These are phyloP conservation scores for Oegoconia quadripuncta DNA, from an alignment of 2,888 invertebrate genomes.

Conservation along the genomic window DNA sequence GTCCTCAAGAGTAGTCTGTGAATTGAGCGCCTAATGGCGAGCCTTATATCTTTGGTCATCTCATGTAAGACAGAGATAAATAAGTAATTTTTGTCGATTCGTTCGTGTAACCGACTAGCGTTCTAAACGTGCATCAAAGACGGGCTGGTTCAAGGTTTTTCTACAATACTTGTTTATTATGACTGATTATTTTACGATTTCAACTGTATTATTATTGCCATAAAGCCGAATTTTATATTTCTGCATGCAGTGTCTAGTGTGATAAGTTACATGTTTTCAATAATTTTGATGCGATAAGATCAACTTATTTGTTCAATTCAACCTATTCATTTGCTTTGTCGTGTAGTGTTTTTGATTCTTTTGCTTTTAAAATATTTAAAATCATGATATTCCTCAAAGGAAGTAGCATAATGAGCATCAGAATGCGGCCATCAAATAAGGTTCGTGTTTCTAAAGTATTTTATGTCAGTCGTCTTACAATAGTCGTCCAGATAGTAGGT, in stretches of 20 bases:
- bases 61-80: too few relatives aligned
- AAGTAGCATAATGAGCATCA: slow-evolving; percentile 60
- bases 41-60: too few relatives aligned
- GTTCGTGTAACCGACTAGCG: too few relatives aligned
- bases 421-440: slow-evolving; percentile 61
- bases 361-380: slow-evolving; percentile 30
- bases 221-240: too few relatives aligned
- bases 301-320: slow-evolving; percentile 32
- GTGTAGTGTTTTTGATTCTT: slow-evolving; percentile 30
- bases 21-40: too few relatives aligned
- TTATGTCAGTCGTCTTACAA: slow-evolving; percentile 36
- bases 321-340: slow-evolving; percentile 30
- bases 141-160: too few relatives aligned
- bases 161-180: too few relatives aligned
- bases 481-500: slow-evolving; percentile 31
- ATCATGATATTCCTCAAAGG: slow-evolving; percentile 60
- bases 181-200: too few relatives aligned
- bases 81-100: too few relatives aligned
- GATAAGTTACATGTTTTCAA: slow-evolving; percentile 54
- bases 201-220: slow-evolving; percentile 1
- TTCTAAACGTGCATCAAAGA: too few relatives aligned
- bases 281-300: slow-evolving; percentile 39
- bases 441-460: slow-evolving; percentile 43
- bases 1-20: too few relatives aligned
- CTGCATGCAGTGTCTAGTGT: slow-evolving; percentile 10